Evolutionary conservation across 2,797 vertebrate genomes (phyloP).

Genomic region (Bryconaethiops microstoma): DNA sequence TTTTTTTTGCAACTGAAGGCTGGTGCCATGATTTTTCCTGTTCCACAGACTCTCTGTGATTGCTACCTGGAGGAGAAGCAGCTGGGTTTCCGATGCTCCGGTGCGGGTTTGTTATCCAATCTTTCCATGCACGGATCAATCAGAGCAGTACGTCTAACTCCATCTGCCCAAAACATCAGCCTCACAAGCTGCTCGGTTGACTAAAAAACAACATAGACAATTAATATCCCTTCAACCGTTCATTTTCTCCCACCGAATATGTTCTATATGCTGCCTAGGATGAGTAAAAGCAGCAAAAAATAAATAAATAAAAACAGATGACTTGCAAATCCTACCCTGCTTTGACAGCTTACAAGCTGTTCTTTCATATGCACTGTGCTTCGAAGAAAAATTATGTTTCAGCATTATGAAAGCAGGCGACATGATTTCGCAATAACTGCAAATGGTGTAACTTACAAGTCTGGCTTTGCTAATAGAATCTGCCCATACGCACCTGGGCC

Average conservation of each 20-base stretch:
- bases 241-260: neutral
- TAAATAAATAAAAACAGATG: neutral
- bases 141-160: conserved; percentile 36
- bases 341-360: conserved; percentile 7
- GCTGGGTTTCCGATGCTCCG: conserved; percentile 51
- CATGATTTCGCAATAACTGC: conserved; percentile 7
- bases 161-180: conserved; percentile 11
- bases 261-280: conserved; percentile 1
- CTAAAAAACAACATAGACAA: neutral
- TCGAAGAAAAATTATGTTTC: neutral
- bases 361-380: neutral
- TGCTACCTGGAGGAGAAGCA: conserved; percentile 53
- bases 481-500: conserved; percentile 48
- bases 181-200: neutral
- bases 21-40: conserved; percentile 33
- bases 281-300: neutral
- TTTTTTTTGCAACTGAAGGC: conserved; percentile 37
- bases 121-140: conserved; percentile 50
- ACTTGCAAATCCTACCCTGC: neutral
- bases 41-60: conserved; percentile 50
- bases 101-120: conserved; percentile 46
- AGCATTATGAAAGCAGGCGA: conserved; percentile 17
- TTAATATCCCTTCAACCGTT: neutral
- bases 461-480: conserved; percentile 40
- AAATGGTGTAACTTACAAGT: conserved; percentile 31